Base-by-base conservation (phyloP, 2,888 invertebrate genomes). In the Drosophila gaucha region DNA sequence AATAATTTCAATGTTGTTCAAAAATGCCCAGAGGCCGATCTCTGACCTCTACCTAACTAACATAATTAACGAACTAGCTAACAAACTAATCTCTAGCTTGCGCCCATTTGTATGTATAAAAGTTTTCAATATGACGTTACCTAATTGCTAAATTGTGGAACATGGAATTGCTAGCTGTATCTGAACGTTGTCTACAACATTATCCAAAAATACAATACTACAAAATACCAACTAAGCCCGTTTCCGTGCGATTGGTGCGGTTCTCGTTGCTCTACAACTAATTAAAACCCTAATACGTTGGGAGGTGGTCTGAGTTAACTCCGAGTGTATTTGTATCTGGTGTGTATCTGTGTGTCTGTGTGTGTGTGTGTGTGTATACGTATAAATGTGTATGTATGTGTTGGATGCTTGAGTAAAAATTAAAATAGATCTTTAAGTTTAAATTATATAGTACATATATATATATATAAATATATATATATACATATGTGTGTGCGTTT, bases 161-260 rank as follows among this genome's bases (percentile, higher is more conserved):
- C 84, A 85, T 85, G 84, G 84, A 85, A 85, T 88, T 85, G 88
- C 84, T 85, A 85, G 84, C 84, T 85, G 84, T 85, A 85, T 88
- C 75, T 74, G 67, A 65, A 64, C 64, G 70, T 70, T 70, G 69
- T 74, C 59, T 56, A 78, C 74, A 75, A 75, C 75, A 75, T 73
- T 74, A 76, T 71, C 66, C 74, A 76, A 71, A 75, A 77, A 74
- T 70, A 74, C 67, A 75, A 74, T 76, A 76, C 71, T 75, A 76
- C 72, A 44, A 65, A 57, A 54, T 73, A 74, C 57, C 20, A 62
- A 60, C 63, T 67, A 72, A 67, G 74, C 65, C 65, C 31, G 43
- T 16, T 31, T 64, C 66, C 64, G 28, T 47, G 10, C 44, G 56
- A 50, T 24, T 46, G 44, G 30, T 66, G 30, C 49, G 51, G 54